Evolutionary conservation across 1,140 invertebrate species (phyloP).

Genomic region (Ceratoteleas bidentatus): DNA sequence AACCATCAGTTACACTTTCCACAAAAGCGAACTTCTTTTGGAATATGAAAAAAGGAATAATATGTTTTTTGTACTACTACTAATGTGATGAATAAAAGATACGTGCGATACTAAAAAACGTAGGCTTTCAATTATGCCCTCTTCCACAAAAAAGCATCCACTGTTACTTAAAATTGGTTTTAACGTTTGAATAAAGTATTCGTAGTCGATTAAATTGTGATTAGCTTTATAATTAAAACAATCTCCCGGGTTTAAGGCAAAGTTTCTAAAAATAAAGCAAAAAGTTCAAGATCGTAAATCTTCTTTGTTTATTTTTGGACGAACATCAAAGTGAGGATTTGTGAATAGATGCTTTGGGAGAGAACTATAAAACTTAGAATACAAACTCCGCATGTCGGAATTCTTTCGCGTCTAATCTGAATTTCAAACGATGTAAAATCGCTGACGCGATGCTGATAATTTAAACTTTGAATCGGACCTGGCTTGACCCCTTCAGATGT

Average conservation of each 20-base stretch:
- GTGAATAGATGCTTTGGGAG: too few species aligned
- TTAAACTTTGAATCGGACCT: slow-evolving; percentile 58
- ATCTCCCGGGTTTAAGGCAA: too few species aligned
- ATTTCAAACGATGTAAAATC: slow-evolving; percentile 55
- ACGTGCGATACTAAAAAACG: background rate
- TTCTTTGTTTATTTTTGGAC: too few species aligned
- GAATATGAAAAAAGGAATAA: background rate
- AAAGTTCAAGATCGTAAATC: too few species aligned
- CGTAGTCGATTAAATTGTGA: too few species aligned
- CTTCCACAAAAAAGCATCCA: too few species aligned
- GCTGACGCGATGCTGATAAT: slow-evolving; percentile 41
- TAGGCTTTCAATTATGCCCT: too few species aligned
- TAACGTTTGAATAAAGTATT: too few species aligned
- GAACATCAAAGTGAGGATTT: too few species aligned
- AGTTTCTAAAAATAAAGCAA: too few species aligned
- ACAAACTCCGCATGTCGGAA: slow-evolving; percentile 21
- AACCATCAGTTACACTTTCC: background rate
- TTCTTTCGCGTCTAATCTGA: slow-evolving; percentile 49
- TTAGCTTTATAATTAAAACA: too few species aligned
- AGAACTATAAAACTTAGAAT: slow-evolving; percentile 38
- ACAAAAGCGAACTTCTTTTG: background rate
- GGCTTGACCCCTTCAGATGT: slow-evolving; percentile 51
- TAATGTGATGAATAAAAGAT: slow-evolving; percentile 18
- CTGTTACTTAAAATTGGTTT: too few species aligned
- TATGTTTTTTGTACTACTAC: slow-evolving; percentile 22